Conservation (phyloP, 92 coral and sea anemone species). For the Galaxea fascicularis region DNA sequence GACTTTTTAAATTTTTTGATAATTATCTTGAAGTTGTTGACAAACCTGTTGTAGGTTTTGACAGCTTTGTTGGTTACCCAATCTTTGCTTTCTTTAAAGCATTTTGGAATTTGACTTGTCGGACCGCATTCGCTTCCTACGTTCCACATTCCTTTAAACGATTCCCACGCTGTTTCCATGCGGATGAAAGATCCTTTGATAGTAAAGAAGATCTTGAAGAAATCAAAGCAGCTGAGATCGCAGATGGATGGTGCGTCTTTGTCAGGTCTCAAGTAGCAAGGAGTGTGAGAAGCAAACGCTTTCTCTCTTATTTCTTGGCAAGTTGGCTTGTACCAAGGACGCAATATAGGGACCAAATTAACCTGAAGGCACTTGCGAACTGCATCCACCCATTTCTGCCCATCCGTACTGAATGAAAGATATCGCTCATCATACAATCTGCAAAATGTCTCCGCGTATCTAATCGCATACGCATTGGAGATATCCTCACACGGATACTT, state of each 20-base stretch:
- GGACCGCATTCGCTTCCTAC: constrained; percentile 31
- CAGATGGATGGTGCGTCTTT: constrained; percentile 63
- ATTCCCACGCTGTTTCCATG: constrained; percentile 68
- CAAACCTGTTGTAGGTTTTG: background rate
- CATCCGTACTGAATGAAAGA: constrained; percentile 30
- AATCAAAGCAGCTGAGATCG: constrained; percentile 60
- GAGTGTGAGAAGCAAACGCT: constrained; percentile 69
- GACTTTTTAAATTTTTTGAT: background rate
- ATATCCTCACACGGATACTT: constrained; percentile 71
- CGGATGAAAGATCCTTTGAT: constrained; percentile 59
- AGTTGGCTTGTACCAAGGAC: constrained; percentile 60
- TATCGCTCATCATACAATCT: constrained; percentile 21
- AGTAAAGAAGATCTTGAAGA: constrained; percentile 61
- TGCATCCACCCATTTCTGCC: constrained; percentile 65
- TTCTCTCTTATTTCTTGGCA: constrained; percentile 62
- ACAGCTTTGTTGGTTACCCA: background rate
- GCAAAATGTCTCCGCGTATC: constrained; percentile 76
- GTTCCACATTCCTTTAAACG: constrained; percentile 74
- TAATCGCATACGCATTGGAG: constrained; percentile 71
- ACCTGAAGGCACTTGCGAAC: constrained; percentile 76
- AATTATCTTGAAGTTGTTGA: too few species aligned
- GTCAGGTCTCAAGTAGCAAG: constrained; percentile 74
- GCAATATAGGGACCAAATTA: constrained; percentile 64
- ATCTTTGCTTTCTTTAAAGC: background rate
- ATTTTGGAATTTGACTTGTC: background rate